These are phyloP conservation scores for Euphysa ruthae DNA, from an alignment of 30 jellyfish, hydroid and myxozoan genomes.

Conservation along the genomic window DNA sequence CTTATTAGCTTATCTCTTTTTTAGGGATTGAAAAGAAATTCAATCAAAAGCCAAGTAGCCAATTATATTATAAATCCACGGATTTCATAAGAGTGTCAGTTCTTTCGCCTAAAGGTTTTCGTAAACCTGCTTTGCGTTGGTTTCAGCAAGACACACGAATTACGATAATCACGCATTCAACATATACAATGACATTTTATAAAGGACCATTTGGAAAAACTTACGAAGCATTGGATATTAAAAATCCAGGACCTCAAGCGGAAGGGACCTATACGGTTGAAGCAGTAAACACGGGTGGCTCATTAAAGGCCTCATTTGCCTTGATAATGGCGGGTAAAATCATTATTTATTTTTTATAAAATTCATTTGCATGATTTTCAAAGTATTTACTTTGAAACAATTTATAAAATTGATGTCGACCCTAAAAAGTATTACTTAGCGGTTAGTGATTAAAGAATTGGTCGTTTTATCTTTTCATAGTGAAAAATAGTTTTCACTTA, in stretches of 20 bases:
- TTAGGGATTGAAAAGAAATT: slow-evolving; percentile 24
- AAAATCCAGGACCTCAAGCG: not conserved
- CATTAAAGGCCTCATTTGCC: not conserved
- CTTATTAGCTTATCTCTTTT: not conserved
- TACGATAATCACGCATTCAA: not conserved
- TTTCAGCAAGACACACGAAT: not conserved
- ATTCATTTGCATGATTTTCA: too few species aligned
- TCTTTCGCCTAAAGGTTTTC: slow-evolving; percentile 13
- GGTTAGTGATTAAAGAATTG: too few species aligned
- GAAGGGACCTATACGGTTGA: not conserved
- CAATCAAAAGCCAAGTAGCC: not conserved
- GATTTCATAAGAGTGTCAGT: slow-evolving; percentile 19
- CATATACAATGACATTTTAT: not conserved
- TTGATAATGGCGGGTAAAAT: slow-evolving; percentile 16
- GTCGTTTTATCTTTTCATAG: too few species aligned
- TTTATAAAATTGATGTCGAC: too few species aligned
- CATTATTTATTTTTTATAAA: too few species aligned
- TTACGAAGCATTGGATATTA: slow-evolving; percentile 18
- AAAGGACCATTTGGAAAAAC: slow-evolving; percentile 7
- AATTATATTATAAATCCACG: not conserved
- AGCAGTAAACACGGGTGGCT: slow-evolving; percentile 9
- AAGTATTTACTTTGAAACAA: too few species aligned
- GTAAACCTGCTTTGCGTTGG: not conserved
- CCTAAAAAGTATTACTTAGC: too few species aligned
- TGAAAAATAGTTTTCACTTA: too few species aligned